Conservation (phyloP, 2,888 invertebrate species). For the Danaus chrysippus region DNA sequence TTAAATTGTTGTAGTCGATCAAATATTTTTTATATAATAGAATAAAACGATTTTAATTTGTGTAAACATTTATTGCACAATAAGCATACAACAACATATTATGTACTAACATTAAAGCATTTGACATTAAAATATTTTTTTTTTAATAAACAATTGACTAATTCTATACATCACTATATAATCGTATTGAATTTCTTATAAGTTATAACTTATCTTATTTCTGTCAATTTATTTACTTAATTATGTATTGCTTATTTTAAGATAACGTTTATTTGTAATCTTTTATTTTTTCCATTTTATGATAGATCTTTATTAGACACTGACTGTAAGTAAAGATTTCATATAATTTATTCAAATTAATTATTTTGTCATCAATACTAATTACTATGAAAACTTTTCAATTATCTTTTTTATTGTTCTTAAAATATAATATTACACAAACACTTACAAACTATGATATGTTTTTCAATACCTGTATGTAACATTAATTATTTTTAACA, state of each 20-base stretch:
- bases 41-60: constrained; percentile 35
- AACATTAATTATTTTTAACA: too few relatives aligned
- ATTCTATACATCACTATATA: constrained; percentile 18
- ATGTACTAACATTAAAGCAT: constrained; percentile 24
- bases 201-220: too few relatives aligned
- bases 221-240: too few relatives aligned
- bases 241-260: too few relatives aligned
- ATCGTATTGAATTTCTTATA: not conserved
- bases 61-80: constrained; percentile 55
- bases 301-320: too few relatives aligned
- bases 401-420: not conserved
- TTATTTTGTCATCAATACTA: constrained; percentile 1
- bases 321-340: too few relatives aligned
- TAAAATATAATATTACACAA: too few relatives aligned
- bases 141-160: constrained; percentile 37
- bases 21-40: not conserved
- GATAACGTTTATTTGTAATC: too few relatives aligned
- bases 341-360: constrained; percentile 5
- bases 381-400: not conserved
- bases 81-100: constrained; percentile 44
- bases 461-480: constrained; percentile 40
- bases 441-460: constrained; percentile 46
- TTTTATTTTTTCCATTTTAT: too few relatives aligned
- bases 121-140: constrained; percentile 28
- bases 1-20: too few relatives aligned